phyloP scores from a whole-genome alignment of 64 coral and sea anemone genomes.

The Porites australiensis region DNA sequence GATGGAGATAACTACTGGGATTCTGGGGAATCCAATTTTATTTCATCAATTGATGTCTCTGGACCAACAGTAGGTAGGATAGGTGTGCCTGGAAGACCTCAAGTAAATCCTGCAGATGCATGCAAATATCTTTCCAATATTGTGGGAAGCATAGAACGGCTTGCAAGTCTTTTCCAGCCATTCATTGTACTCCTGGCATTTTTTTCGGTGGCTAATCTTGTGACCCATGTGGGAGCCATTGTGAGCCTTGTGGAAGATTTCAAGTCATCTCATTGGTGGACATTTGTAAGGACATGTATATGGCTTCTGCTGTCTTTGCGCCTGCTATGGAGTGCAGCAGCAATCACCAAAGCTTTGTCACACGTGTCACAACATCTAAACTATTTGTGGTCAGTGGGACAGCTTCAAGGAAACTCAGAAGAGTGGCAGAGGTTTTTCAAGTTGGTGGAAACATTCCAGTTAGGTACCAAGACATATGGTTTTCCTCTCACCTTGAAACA shows the following conservation, averaged over 20 bases:
- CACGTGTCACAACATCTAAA: conserved; percentile 82
- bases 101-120: conserved; percentile 72
- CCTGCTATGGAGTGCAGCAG: conserved; percentile 82
- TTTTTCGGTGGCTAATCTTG: conserved; percentile 91
- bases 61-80: conserved; percentile 47
- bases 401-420: conserved; percentile 65
- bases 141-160: conserved; percentile 77
- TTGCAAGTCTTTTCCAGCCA: conserved; percentile 76
- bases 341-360: conserved; percentile 67
- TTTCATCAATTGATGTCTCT: background rate
- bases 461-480: conserved; percentile 85
- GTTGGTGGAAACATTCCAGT: conserved; percentile 77
- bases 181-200: conserved; percentile 84
- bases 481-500: conserved; percentile 91
- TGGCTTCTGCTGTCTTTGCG: conserved; percentile 90
- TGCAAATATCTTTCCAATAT: conserved; percentile 79
- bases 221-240: conserved; percentile 88
- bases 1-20: conserved; percentile 10
- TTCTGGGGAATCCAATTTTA: background rate
- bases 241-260: conserved; percentile 61
- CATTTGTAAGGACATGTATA: conserved; percentile 76
- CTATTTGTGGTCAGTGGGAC: conserved; percentile 74
- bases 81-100: conserved; percentile 48
- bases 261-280: conserved; percentile 88
- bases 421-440: conserved; percentile 92